These are phyloP conservation scores for Congeria kusceri DNA, from an alignment of 2,888 invertebrate species.

Conservation along the genomic window DNA sequence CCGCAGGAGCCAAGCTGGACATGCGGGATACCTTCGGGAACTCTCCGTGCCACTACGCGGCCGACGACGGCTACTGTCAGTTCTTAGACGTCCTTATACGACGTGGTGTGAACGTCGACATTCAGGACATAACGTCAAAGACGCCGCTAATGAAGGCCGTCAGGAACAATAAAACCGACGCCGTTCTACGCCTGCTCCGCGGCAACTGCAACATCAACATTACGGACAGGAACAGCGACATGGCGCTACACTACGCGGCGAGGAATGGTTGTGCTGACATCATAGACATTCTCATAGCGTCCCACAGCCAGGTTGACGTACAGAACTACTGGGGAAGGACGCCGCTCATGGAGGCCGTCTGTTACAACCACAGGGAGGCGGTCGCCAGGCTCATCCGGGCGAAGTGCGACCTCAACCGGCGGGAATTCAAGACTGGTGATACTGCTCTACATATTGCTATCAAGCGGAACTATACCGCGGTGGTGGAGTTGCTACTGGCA, in stretches of 20 bases:
- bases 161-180: conserved; percentile 84
- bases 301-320: conserved; percentile 83
- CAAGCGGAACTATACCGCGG: conserved; percentile 84
- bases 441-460: conserved; percentile 85
- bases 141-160: conserved; percentile 85
- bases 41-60: conserved; percentile 85
- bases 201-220: conserved; percentile 83
- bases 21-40: conserved; percentile 85
- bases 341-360: conserved; percentile 85
- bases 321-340: conserved; percentile 85
- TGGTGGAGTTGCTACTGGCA: conserved; percentile 82
- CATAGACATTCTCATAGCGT: conserved; percentile 81
- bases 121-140: conserved; percentile 84
- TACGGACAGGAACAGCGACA: conserved; percentile 84
- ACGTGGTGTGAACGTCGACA: conserved; percentile 82
- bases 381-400: conserved; percentile 80
- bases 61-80: conserved; percentile 84
- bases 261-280: conserved; percentile 84
- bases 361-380: conserved; percentile 84
- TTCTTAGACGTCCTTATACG: conserved; percentile 83
- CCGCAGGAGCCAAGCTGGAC: conserved; percentile 83
- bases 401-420: conserved; percentile 83
- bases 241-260: conserved; percentile 84
- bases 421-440: conserved; percentile 85
- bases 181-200: conserved; percentile 80